Evolutionary conservation across 2,113 vertebrate species (phyloP).

Genomic region (Phalacrocorax pelagicus): DNA sequence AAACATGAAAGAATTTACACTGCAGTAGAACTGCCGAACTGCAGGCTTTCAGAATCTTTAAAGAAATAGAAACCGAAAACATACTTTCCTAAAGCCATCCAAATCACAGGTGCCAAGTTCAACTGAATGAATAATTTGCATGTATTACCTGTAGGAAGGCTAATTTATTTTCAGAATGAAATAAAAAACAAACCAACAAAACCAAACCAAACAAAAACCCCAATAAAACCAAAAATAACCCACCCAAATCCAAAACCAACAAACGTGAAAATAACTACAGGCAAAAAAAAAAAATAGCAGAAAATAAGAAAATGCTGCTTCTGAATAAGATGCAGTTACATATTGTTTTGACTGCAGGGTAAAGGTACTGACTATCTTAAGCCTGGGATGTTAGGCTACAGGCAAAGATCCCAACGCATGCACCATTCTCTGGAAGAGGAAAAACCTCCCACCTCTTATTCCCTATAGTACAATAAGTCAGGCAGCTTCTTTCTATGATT

Average conservation of each 20-base stretch:
- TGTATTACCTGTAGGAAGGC: neutral
- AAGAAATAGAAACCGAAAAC: neutral
- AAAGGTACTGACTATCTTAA: neutral
- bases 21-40: neutral
- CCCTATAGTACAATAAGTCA: neutral
- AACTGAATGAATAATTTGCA: neutral
- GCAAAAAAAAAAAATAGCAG: neutral
- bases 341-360: neutral
- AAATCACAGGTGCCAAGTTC: neutral
- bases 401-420: neutral
- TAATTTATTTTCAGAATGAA: neutral
- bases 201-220: neutral
- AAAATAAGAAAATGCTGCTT: neutral
- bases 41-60: neutral
- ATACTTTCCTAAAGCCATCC: neutral
- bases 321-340: neutral
- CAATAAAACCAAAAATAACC: neutral
- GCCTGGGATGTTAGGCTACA: neutral
- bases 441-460: neutral
- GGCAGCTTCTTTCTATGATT: neutral
- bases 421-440: neutral
- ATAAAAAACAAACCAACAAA: neutral
- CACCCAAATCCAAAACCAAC: neutral
- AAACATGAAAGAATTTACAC: neutral
- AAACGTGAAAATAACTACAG: neutral